A percentile compares a stretch with the other conserved stretches of the same genome.
phyloP scores from a whole-genome alignment of 2,797 vertebrate species.

The Hemitrygon akajei region DNA sequence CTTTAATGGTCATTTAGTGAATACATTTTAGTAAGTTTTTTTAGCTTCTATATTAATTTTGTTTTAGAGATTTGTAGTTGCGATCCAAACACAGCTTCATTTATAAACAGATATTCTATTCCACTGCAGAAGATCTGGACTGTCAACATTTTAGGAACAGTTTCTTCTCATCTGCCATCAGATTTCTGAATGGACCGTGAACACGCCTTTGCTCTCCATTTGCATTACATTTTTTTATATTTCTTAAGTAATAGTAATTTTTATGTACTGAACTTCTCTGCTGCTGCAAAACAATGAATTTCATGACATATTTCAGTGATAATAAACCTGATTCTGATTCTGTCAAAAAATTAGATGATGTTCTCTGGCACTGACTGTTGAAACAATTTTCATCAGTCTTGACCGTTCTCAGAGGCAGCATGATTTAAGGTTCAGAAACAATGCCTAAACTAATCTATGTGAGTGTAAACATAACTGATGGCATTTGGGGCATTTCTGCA shows the following conservation, averaged over 20 bases:
- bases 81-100: background rate
- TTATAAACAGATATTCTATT: background rate
- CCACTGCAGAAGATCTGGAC: background rate
- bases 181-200: too few relatives aligned
- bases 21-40: background rate
- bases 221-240: too few relatives aligned
- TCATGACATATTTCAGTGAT: too few relatives aligned
- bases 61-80: background rate
- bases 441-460: background rate
- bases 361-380: background rate
- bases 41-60: background rate
- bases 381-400: background rate
- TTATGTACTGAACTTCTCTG: too few relatives aligned
- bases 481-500: background rate
- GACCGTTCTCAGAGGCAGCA: background rate
- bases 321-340: too few relatives aligned
- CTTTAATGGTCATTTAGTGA: background rate
- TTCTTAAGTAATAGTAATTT: too few relatives aligned
- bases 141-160: background rate
- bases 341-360: background rate
- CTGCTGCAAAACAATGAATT: too few relatives aligned
- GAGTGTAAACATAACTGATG: background rate
- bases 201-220: too few relatives aligned
- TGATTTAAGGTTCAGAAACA: background rate
- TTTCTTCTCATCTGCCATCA: background rate